Conservation (phyloP, 2,888 invertebrate genomes). For the Lasius fuliginosus region DNA sequence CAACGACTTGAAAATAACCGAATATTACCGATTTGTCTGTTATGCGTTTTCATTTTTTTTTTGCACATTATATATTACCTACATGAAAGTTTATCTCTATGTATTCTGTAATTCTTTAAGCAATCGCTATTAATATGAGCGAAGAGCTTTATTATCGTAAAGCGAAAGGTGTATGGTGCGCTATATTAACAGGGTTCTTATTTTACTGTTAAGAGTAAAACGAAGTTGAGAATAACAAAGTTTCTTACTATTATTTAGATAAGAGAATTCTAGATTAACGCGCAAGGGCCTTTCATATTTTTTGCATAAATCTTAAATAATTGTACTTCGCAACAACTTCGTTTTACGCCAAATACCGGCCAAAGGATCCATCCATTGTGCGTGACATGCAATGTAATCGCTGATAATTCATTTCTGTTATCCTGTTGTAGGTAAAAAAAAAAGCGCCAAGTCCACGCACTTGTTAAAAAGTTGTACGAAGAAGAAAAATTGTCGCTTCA, state of each 20-base stretch:
- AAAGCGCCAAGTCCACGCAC: neutral
- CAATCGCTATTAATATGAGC: neutral
- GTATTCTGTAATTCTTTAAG: conserved; percentile 27
- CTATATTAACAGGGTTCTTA: conserved; percentile 32
- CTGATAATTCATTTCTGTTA: conserved; percentile 30
- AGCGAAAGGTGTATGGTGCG: neutral
- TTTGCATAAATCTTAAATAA: neutral
- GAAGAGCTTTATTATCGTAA: neutral
- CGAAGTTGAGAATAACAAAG: conserved; percentile 24
- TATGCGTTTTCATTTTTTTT: neutral
- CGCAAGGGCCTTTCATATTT: neutral
- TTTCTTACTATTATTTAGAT: neutral
- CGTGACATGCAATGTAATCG: conserved; percentile 23
- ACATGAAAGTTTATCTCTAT: conserved; percentile 3
- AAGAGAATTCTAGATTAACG: neutral
- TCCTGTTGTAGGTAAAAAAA: neutral
- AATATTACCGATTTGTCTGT: neutral
- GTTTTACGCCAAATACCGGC: conserved; percentile 40
- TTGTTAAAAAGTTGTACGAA: neutral
- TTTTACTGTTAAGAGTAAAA: conserved; percentile 40
- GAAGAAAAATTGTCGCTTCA: neutral
- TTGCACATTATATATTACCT: conserved; percentile 13
- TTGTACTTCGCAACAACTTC: conserved; percentile 32
- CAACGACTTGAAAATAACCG: neutral
- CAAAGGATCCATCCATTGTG: conserved; percentile 50